These are phyloP conservation scores for Dasypogon diadema DNA, from an alignment of 2,888 invertebrate genomes.

Conservation along the genomic window DNA sequence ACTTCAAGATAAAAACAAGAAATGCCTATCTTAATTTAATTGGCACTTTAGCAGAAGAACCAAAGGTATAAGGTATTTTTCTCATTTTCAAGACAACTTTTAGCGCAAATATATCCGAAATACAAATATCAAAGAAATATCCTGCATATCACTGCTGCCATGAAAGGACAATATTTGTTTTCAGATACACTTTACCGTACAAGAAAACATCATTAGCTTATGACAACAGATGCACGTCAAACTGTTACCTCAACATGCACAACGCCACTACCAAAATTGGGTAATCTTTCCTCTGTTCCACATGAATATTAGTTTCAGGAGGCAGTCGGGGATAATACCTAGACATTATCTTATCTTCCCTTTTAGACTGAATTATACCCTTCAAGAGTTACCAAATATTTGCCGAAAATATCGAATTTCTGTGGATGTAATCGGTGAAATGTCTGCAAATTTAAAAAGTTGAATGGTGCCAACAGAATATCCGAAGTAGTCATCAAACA, in stretches of 20 bases:
- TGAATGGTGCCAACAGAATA: neutral
- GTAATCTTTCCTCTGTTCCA: slow-evolving; percentile 1
- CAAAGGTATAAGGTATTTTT: no score
- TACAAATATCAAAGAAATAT: no score
- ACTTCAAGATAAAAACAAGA: no score
- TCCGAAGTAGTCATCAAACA: no score
- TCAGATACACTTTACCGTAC: slow-evolving; percentile 32
- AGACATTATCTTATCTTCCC: slow-evolving; percentile 39
- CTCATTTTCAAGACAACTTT: no score
- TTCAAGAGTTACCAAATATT: slow-evolving; percentile 41
- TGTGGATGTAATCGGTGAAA: slow-evolving; percentile 39
- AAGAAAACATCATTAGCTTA: slow-evolving; percentile 53
- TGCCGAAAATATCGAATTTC: slow-evolving; percentile 29
- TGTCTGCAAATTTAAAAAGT: slow-evolving; percentile 19
- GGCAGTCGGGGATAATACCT: slow-evolving; percentile 6
- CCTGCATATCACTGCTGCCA: neutral
- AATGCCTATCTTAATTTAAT: no score
- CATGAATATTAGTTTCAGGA: slow-evolving; percentile 18
- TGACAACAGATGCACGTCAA: slow-evolving; percentile 50
- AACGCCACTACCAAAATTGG: slow-evolving; percentile 24
- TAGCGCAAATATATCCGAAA: no score
- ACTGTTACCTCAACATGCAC: slow-evolving; percentile 23
- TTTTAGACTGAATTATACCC: slow-evolving; percentile 35
- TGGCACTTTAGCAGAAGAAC: no score
- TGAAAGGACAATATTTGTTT: slow-evolving; percentile 43